Evolutionary conservation across 2,113 vertebrate species (phyloP), one percentile per base, ranked within the genome.

Genomic region (Rallus limicola): DNA sequence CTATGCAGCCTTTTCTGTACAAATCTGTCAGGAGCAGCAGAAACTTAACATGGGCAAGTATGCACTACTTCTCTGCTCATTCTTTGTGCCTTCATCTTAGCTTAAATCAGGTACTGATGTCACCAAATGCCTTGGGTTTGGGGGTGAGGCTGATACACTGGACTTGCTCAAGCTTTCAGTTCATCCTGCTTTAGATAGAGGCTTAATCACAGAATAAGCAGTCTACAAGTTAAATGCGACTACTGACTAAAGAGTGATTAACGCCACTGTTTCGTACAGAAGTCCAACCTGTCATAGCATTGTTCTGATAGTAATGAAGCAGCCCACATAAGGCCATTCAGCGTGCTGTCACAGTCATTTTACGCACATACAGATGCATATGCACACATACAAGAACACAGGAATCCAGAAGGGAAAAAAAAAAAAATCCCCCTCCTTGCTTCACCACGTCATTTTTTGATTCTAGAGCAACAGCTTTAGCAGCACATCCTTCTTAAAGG

Each of bases 1-100:
- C 93, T 76, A 86, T 70, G 69, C 28, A 19, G 50, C 29, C 88
- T 85, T 50, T 89, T 96, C 88, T 95, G 76, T 89, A 48, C 10
- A 33, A 88, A 95, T 59, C 68, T 85, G 70, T 87, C 31, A 74
- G 60, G 78, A 56, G 68, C 72, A 88, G n/a, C 42, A 21, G 53
- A 88, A 94, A 77, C 40, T 86, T 56, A 13, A 88, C 82, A 92
- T 68, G 31, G 13, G 29, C 56, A 70, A 50, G 71, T 63, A 28
- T 63, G 58, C 59, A 50, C 50, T 82, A 69, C 53, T 90, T 75
- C 94, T 65, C 29, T 36, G 40, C 53, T 81, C 67, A 44, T 91
- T 88, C 82, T 31, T 29, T 5, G 3, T 16, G 40, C 48, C 25
- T 56, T 69, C 42, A 17, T 12, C 59, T 52, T 44, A 7, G 44